Conservation (phyloP, 2,797 vertebrate species). For the Malurus leucopterus region DNA sequence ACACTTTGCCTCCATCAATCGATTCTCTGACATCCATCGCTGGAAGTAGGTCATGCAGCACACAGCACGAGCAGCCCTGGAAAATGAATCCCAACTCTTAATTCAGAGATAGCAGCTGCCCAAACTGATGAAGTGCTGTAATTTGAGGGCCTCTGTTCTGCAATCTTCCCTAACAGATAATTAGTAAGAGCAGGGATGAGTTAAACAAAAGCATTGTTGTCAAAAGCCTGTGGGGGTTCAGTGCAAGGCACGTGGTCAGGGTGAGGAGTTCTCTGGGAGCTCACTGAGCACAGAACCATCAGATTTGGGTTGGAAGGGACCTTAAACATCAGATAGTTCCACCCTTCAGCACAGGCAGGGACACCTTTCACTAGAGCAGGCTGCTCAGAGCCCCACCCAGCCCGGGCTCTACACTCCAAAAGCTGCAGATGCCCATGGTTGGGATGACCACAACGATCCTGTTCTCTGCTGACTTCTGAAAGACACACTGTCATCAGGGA, state of each 20-base stretch:
- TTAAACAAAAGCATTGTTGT: not conserved
- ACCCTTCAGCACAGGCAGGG: not conserved
- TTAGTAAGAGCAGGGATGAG: not conserved
- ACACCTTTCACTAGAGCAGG: not conserved
- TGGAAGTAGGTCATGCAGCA: constrained; percentile 38
- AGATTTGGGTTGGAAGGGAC: not conserved
- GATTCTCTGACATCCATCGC: not conserved
- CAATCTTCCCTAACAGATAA: not conserved
- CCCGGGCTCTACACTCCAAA: not conserved
- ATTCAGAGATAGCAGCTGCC: constrained; percentile 17
- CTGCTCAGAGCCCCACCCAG: not conserved
- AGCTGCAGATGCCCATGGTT: not conserved
- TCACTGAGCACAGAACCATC: not conserved
- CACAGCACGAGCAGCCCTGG: not conserved
- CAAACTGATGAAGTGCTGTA: not conserved
- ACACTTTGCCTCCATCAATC: not conserved
- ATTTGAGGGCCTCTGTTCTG: not conserved
- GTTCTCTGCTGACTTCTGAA: not conserved
- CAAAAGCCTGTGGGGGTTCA: not conserved
- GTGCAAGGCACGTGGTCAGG: not conserved
- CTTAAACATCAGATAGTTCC: not conserved
- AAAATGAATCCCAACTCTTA: constrained; percentile 42
- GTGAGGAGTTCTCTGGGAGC: not conserved
- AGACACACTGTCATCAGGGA: not conserved
- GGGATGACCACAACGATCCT: not conserved